Base-by-base conservation (phyloP, 1,140 invertebrate species). In the Thaumetopoea pityocampa region DNA sequence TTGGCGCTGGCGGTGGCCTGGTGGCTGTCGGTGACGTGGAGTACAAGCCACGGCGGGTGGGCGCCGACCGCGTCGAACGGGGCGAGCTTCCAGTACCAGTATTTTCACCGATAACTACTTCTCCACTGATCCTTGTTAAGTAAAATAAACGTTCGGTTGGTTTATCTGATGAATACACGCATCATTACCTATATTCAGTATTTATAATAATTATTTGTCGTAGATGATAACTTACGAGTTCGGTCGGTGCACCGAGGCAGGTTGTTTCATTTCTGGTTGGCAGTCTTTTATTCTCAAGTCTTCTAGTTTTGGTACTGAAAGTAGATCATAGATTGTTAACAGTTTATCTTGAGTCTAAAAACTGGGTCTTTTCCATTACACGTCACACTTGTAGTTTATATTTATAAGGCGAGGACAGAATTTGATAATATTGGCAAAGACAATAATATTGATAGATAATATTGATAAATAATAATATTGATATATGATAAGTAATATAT, bases 61-160 rank as follows among this genome's bases (percentile, higher is more conserved):
- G 94, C 1, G 94, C 94, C 50, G 94, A 96, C 28, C 93, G 88
- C 2, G 92, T 95, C 66, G 94, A 96, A 12, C 90, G 85, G 1
- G 90, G 93, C 0, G 93, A 94, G 56, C 93, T 91, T 10, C 87
- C 85, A 6, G 48, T 66, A 23, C 28, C 65, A 18, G 55, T 59
- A 52, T 49, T 45, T 22, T 64, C 68, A 7, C 54, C 58, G 10
- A 29, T 32, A 6, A 43, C 34, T 6, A 51, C 46, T 35, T 81
- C 74, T 10, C 74, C 70, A 29, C 54, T 78, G 18, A 81, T 70
- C n/a, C 77, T 66, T 40, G 32, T 58, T 51, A 20, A 23, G 19
- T 37, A 32, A 15, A 12, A n/a, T 9, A 23, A 28, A n/a, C n/a
- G n/a, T n/a, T n/a, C n/a, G n/a, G n/a, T n/a, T n/a, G n/a, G n/a